A percentile compares a stretch with the other conserved stretches of the same genome.
phyloP scores from a whole-genome alignment of 2,888 invertebrate species.

The Choristoneura rosaceana region DNA sequence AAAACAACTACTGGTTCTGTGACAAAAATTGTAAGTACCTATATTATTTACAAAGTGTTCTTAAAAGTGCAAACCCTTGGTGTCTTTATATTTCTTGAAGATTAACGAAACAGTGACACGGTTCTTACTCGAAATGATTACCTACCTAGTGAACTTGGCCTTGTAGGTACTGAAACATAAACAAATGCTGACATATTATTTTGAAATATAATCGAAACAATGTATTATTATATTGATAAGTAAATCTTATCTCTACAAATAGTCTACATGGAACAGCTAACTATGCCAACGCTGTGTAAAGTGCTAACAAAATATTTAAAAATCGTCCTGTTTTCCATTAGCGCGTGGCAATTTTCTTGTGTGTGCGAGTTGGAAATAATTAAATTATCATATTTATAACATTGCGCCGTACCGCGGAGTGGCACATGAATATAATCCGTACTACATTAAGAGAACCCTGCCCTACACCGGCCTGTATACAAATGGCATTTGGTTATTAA shows the following conservation, averaged over 20 bases:
- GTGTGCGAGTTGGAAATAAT: constrained; percentile 38
- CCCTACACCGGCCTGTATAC: constrained; percentile 6
- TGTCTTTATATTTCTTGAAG: constrained; percentile 13
- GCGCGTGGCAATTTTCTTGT: constrained; percentile 32
- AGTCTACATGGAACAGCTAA: background rate
- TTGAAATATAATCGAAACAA: background rate
- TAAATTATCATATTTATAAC: constrained; percentile 43
- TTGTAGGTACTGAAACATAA: constrained; percentile 34
- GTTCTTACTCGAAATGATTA: constrained; percentile 29
- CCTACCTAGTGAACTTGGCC: constrained; percentile 30
- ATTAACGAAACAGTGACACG: constrained; percentile 35
- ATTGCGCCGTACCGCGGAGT: constrained; percentile 19
- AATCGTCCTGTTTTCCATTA: constrained; percentile 17
- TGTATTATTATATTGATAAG: background rate
- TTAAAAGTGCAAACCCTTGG: background rate
- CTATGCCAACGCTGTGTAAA: background rate
- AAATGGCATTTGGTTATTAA: constrained; percentile 7
- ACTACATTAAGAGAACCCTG: constrained; percentile 9
- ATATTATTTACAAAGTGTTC: constrained; percentile 10
- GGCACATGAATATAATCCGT: constrained; percentile 31
- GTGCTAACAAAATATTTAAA: constrained; percentile 8
- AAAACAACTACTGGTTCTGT: constrained; percentile 31
- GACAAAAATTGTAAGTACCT: constrained; percentile 27
- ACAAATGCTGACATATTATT: constrained; percentile 28
- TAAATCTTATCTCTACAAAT: constrained; percentile 18